Evolutionary conservation across 2,113 vertebrate genomes (phyloP).

Genomic region (Gallinago jamesoni): DNA sequence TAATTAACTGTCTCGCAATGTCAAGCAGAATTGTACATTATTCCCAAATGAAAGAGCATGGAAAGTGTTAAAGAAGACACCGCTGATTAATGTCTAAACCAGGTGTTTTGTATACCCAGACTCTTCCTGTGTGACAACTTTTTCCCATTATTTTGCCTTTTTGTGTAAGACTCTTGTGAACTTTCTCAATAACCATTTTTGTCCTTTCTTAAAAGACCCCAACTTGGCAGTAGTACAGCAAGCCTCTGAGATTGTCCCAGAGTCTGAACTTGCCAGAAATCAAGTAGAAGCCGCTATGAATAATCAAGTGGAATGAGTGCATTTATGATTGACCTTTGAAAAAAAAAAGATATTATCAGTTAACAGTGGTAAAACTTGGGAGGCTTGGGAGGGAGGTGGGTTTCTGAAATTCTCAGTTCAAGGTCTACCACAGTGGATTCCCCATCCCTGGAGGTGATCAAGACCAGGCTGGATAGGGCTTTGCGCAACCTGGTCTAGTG

Average conservation of each 20-base stretch:
- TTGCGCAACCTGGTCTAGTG: too few species aligned
- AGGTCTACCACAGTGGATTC: background rate
- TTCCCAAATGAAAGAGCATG: background rate
- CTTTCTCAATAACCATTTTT: background rate
- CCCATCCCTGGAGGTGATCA: too few species aligned
- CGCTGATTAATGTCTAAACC: background rate
- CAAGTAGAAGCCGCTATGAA: background rate
- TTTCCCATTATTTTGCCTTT: background rate
- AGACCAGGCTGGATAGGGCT: too few species aligned
- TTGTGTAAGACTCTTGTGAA: background rate
- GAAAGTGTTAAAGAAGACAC: constrained; percentile 5
- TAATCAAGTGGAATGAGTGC: background rate
- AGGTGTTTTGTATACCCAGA: background rate
- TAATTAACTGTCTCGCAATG: constrained; percentile 18
- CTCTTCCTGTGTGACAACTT: background rate
- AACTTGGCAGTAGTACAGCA: background rate
- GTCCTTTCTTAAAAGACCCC: background rate
- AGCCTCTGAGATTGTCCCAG: background rate
- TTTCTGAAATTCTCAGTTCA: background rate
- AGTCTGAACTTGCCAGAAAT: background rate
- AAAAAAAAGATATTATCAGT: background rate
- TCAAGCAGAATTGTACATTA: background rate
- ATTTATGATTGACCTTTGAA: constrained; percentile 14
- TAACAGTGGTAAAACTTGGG: background rate
- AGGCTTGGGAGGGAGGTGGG: background rate